phyloP scores from a whole-genome alignment of 2,888 invertebrate species.

The Ischnus inquisitorius region DNA sequence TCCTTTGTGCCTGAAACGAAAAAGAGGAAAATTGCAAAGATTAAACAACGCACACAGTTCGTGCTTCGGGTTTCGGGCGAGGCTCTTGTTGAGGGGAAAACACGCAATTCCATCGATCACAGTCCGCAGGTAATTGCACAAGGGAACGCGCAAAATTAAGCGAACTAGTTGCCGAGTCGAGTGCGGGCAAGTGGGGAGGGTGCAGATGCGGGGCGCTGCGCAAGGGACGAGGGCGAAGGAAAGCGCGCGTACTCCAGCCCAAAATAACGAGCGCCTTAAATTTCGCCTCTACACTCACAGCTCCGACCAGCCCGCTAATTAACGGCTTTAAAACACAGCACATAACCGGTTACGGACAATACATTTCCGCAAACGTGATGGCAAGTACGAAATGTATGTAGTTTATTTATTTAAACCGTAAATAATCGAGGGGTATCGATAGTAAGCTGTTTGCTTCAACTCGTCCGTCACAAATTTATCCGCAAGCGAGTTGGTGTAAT shows the following conservation, averaged over 20 bases:
- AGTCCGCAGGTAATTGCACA: constrained; percentile 50
- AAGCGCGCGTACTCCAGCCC: constrained; percentile 28
- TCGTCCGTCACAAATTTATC: neutral
- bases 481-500: neutral
- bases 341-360: constrained; percentile 16
- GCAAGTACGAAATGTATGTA: neutral
- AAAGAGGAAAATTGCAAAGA: constrained; percentile 31
- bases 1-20: constrained; percentile 50
- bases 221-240: neutral
- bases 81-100: constrained; percentile 11
- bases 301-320: constrained; percentile 46
- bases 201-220: too few species aligned
- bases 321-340: constrained; percentile 49
- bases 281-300: constrained; percentile 41
- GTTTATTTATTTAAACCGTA: constrained; percentile 8
- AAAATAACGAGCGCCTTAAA: constrained; percentile 61
- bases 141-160: constrained; percentile 53
- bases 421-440: neutral
- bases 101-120: constrained; percentile 56
- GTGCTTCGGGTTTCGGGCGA: neutral
- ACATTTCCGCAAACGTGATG: constrained; percentile 28
- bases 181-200: neutral
- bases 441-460: neutral
- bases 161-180: constrained; percentile 26
- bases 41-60: constrained; percentile 9